These are phyloP conservation scores for Nysson spinosus DNA, from an alignment of 2,888 invertebrate genomes.

Conservation along the genomic window DNA sequence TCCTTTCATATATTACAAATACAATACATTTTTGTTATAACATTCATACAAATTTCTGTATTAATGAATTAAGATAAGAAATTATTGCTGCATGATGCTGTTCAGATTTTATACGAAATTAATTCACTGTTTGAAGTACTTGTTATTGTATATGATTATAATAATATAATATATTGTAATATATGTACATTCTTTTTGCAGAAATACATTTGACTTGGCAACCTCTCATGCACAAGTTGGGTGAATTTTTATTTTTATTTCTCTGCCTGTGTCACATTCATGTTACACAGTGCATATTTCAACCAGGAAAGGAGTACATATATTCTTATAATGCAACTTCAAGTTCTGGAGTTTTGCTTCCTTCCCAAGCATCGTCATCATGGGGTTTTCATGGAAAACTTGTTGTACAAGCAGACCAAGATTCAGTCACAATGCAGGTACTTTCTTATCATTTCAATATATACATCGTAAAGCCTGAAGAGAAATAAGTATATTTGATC, in stretches of 20 bases:
- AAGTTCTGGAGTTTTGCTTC: conserved; percentile 70
- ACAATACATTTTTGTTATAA: no score
- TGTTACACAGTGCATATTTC: conserved; percentile 59
- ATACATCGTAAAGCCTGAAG: conserved; percentile 1
- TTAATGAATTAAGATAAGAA: no score
- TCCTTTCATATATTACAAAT: no score
- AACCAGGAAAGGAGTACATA: conserved; percentile 67
- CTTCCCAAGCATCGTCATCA: conserved; percentile 69
- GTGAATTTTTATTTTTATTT: conserved; percentile 25
- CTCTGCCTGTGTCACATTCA: conserved; percentile 25
- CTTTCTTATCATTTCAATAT: not conserved
- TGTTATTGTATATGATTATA: no score
- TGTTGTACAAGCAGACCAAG: conserved; percentile 61
- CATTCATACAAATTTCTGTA: no score
- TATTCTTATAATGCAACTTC: conserved; percentile 71
- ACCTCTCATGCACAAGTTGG: conserved; percentile 5
- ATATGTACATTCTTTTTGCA: conserved; percentile 33
- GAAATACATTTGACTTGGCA: conserved; percentile 24
- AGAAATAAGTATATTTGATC: conserved; percentile 1
- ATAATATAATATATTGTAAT: not conserved
- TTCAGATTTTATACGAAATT: no score
- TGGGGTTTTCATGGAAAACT: conserved; percentile 71
- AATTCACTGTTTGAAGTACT: no score
- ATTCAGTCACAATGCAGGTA: conserved; percentile 67
- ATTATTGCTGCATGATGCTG: no score